Evolutionary conservation across 1,140 invertebrate genomes (phyloP), one percentile per base, ranked within the genome.

Genomic region (Drosophila chauvacae): DNA sequence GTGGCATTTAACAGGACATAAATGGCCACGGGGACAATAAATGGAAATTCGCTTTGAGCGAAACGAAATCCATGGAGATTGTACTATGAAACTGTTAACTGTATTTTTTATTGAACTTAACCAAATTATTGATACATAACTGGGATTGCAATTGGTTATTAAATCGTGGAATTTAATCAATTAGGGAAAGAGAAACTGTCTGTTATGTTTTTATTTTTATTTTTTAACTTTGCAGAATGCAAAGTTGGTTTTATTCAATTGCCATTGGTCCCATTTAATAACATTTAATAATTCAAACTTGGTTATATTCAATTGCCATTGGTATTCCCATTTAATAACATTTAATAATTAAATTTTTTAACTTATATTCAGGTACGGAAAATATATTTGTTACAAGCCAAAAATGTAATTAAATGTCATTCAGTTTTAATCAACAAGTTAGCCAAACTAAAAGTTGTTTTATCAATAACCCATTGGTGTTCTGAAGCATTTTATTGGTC

Each of bases 1-100:
- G 39, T 48, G 30, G 11, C 58, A 69, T 82, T 82, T 83, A 82
- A 80, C 80, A 59, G 62, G 58, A 59, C 48, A 61, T 60, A 79
- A 83, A 79, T 74, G 58, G 39, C 44, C 50, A 30, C 4, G 28
- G 44, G 39, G n/a, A 53, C 28, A 20, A 35, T 37, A 70, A 70
- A 70, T n/a, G 44, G 11, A 50, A 11, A 20, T 37, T 39, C 39
- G 20, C 62, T 68, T 66, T 53, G 39, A 45, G 62, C 37, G 23
- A 45, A 50, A 35, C 9, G 47, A 65, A 69, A 68, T 68, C 65
- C 47, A 70, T 68, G 35, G 42, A 7, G 62, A 47, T 63, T 66
- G 41, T 63, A 26, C 20, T 60, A 42, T 65, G n/a, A 65, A 35
- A 30, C 28, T n/a, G 28, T 35, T 23, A 62, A 44, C 30, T 33